Base-by-base conservation (phyloP, 2,888 invertebrate genomes). In the Nesidiocoris tenuis region DNA sequence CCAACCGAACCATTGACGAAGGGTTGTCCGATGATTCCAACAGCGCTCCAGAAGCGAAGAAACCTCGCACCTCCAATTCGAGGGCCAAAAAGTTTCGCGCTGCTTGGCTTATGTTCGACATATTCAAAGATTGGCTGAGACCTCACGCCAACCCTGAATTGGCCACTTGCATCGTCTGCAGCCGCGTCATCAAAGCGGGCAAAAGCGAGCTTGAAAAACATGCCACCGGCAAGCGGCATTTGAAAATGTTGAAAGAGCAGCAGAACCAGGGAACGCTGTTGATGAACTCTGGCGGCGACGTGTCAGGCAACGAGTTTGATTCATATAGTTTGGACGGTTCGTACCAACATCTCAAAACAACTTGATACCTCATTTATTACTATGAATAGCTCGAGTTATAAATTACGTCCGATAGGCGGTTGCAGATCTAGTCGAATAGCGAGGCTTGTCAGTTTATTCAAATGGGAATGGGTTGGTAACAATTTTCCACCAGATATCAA, bases 121-220 rank as follows among this genome's bases (percentile, higher is more conserved):
- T 81, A 70, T 81, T 82, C 76, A 82, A 81, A 79, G 81, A 81
- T 76, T 82, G 82, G 82, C 77, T 82, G 24, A 61, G 79, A 61
- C 81, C 81, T 21, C 81, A 82, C 71, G 79, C 80, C 19, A 79
- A 79, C 61, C 77, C 80, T 22, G 80, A 80, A 70, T 80, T 81
- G 72, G 82, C 81, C 22, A 80, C 79, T 59, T 82, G 82, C 75
- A 79, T 79, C 22, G 81, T 81, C 22, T 82, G 82, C 75, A 80
- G 81, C 77, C 80, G 80, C 76, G 80, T 80, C 21, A 78, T 82
- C 22, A 81, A 81, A 76, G 81, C 81, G 56, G 82, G 82, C n/a
- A 82, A 82, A 77, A 82, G 82, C 78, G 82, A 82, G 75, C 78
- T 82, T 39, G 81, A 82, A 77, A 82, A 82, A 72, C 82, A 82